phyloP scores from a whole-genome alignment of 2,888 invertebrate species.

The Dorcus hopei region DNA sequence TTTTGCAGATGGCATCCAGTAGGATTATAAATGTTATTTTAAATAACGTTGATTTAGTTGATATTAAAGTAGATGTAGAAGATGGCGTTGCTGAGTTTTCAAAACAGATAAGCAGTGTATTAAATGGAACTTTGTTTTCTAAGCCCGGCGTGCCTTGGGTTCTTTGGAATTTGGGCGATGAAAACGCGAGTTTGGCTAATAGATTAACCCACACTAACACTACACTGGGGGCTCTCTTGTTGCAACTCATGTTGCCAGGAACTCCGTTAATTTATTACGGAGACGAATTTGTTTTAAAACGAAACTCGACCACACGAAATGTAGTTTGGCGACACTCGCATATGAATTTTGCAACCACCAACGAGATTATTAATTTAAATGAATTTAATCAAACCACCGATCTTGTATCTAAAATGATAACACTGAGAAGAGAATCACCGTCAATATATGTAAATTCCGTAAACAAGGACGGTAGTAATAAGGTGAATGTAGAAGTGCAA shows the following conservation, averaged over 20 bases:
- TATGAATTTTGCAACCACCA: conserved; percentile 66
- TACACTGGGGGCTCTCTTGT: conserved; percentile 64
- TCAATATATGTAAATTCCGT: conserved; percentile 72
- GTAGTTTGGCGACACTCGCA: conserved; percentile 60
- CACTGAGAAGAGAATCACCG: conserved; percentile 61
- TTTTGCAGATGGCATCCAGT: conserved; percentile 51
- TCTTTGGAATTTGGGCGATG: conserved; percentile 73
- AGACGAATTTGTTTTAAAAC: conserved; percentile 77
- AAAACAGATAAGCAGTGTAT: conserved; percentile 56
- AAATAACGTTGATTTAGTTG: conserved; percentile 67
- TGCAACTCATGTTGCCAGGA: conserved; percentile 82
- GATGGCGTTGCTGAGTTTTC: conserved; percentile 59
- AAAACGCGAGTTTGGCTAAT: conserved; percentile 60
- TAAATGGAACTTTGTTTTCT: conserved; percentile 59
- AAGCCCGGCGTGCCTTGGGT: conserved; percentile 69
- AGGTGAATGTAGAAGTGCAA: conserved; percentile 67
- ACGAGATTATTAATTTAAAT: conserved; percentile 57
- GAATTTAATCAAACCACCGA: conserved; percentile 53
- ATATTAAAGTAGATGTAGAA: conserved; percentile 61
- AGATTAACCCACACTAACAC: conserved; percentile 57
- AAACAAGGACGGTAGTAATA: conserved; percentile 58
- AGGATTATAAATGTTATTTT: conserved; percentile 58
- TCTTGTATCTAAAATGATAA: conserved; percentile 58
- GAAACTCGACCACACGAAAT: conserved; percentile 55
- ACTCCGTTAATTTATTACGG: conserved; percentile 88